These are phyloP conservation scores for Melospiza georgiana DNA, from an alignment of 2,113 vertebrate species.

Conservation along the genomic window DNA sequence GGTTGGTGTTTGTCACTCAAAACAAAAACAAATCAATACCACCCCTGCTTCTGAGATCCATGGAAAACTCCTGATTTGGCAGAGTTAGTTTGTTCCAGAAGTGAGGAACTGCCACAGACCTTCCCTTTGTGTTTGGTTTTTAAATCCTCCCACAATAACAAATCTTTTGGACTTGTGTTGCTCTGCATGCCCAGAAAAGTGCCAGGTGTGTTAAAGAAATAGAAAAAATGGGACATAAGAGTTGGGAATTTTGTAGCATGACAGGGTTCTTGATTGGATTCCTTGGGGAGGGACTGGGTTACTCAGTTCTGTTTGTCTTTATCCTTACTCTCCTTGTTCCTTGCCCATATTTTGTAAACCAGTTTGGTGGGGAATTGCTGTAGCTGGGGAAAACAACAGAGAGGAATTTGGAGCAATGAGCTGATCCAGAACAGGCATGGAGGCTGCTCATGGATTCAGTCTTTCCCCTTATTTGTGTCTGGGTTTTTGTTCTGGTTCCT, in stretches of 20 bases:
- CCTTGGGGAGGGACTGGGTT: neutral
- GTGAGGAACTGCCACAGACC: fast-evolving
- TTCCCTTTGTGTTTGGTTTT: neutral
- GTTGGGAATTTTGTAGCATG: neutral
- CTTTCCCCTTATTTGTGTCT: neutral
- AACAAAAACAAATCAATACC: neutral
- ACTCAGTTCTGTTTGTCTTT: neutral
- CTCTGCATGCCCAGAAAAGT: neutral
- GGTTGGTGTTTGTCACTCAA: neutral
- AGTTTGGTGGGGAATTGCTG: neutral
- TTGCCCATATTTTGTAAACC: neutral
- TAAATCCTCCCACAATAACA: neutral
- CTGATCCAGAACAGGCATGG: neutral
- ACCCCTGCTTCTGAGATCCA: neutral
- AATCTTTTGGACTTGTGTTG: neutral
- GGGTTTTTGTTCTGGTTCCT: neutral
- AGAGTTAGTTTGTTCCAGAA: neutral
- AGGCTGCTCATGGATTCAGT: neutral
- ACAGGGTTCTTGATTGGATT: neutral
- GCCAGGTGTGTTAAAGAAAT: neutral
- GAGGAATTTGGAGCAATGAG: neutral
- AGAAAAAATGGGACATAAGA: neutral
- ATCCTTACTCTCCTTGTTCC: neutral
- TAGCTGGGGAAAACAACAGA: too few relatives aligned
- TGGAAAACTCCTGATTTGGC: neutral